Conservation (phyloP, 2,113 vertebrate species). For the Dunckerocampus dactyliophorus region DNA sequence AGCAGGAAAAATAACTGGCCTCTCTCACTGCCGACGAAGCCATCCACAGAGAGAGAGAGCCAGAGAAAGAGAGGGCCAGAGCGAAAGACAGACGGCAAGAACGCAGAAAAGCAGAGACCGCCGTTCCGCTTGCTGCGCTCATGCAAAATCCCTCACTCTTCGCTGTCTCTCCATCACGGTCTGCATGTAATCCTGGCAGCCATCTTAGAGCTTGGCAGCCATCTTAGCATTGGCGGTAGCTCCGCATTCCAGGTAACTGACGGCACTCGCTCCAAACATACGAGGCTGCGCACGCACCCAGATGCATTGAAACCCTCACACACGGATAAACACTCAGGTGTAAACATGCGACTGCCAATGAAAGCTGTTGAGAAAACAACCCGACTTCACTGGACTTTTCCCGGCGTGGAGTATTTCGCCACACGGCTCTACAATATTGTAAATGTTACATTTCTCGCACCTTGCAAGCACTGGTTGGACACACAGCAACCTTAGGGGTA, state of each 20-base stretch:
- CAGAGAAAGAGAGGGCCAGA: conserved; percentile 35
- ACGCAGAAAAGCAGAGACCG: conserved; percentile 53
- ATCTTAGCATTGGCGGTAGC: conserved; percentile 86
- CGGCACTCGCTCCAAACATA: conserved; percentile 70
- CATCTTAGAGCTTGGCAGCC: conserved; percentile 97
- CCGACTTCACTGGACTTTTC: conserved; percentile 49
- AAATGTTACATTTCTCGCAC: conserved; percentile 40
- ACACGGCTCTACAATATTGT: conserved; percentile 38
- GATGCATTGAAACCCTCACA: conserved; percentile 49
- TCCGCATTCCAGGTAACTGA: conserved; percentile 77
- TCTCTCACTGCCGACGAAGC: conserved; percentile 68
- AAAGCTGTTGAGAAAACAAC: conserved; percentile 64
- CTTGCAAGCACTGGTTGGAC: conserved; percentile 16
- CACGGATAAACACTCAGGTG: conserved; percentile 45
- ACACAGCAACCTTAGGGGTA: conserved; percentile 9
- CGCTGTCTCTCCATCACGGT: conserved; percentile 54
- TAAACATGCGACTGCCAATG: conserved; percentile 59
- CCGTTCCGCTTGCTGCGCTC: conserved; percentile 41
- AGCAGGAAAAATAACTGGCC: conserved; percentile 74
- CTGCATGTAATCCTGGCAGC: conserved; percentile 84
- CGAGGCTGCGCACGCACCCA: conserved; percentile 52
- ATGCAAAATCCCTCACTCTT: conserved; percentile 52
- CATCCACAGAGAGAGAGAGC: conserved; percentile 54
- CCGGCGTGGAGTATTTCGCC: conserved; percentile 50
- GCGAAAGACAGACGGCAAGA: conserved; percentile 45